Conservation (phyloP, 2,888 invertebrate species). For the Vandiemenella viatica region DNA sequence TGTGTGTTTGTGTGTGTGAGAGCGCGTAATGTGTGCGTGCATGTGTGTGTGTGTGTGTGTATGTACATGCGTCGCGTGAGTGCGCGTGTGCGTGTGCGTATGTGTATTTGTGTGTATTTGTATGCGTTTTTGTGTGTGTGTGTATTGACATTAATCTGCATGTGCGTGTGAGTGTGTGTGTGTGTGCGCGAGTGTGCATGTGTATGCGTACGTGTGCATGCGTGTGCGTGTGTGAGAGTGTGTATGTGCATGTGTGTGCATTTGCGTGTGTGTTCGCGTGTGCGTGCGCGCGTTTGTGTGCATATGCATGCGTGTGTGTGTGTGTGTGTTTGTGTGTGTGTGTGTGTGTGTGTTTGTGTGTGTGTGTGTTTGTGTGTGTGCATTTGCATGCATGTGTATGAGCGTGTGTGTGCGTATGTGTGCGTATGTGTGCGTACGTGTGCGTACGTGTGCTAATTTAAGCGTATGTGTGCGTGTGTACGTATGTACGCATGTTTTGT, state of each 20-base stretch:
- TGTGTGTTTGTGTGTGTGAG: no score
- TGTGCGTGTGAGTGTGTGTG: not conserved
- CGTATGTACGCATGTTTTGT: not conserved
- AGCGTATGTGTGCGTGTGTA: not conserved
- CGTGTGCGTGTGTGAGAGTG: not conserved
- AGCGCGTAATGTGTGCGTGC: no score
- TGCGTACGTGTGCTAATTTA: not conserved
- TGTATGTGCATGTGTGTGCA: not conserved
- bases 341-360: not conserved
- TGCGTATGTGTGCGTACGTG: not conserved
- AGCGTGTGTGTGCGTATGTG: not conserved
- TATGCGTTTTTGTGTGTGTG: not conserved
- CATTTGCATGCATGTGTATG: not conserved
- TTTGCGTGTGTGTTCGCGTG: not conserved
- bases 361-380: no score
- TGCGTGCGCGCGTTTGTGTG: not conserved
- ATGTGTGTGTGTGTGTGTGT: no score
- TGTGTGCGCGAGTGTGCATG: not conserved
- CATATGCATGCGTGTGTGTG: not conserved
- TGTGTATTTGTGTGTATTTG: not conserved
- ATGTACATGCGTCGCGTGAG: not conserved
- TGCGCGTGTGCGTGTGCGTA: not conserved
- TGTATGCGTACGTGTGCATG: not conserved
- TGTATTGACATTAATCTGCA: not conserved
- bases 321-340: not conserved